Evolutionary conservation across 2,888 invertebrate species (phyloP), one percentile per base, ranked within the genome.

Genomic region (Epinotia nisella): DNA sequence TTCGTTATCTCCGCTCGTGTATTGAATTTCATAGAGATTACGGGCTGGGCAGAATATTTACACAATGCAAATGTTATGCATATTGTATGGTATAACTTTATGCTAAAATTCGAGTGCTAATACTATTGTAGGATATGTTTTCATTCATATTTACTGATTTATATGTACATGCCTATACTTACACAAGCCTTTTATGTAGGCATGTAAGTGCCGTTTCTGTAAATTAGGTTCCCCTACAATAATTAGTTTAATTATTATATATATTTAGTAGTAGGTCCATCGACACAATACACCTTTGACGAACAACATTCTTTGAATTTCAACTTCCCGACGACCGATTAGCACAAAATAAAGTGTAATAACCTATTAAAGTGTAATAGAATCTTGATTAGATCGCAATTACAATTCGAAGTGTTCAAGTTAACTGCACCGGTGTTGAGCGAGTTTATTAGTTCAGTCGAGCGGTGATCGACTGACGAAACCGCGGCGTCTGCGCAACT

Each of bases 11-110:
- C 81, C 82, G 82, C 85, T 87, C 83, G 85, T 85, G 85, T 87
- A 89, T 85, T 90, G 87, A 90, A 91, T 92, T 92, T 91, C 87
- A 89, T 88, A 80, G 87, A 90, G 90, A 91, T 91, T 91, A 89
- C 87, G 84, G 35, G 81, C 75, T 81, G 85, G 90, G 88, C 62
- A 73, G 68, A 73, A 73, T 73, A 73, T 73, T 92, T 92, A 87
- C 87, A 83, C 90, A 91, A 91, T 91, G 84, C 81, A 83, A 86
- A 86, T 82, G 78, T 73, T 73, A 68, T 73, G 69, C 69, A 86
- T 87, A 88, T 86, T 87, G 83, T 83, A 80, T 69, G 68, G 62
- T 24, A 56, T 72, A 61, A 62, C 68, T 72, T 72, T 72, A 67
- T 60, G 67, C 67, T 51, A 67, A 51, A 67, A 72, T 61, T 68